A percentile compares a stretch with the other conserved stretches of the same genome.
These are phyloP conservation scores for Epirrita christyi DNA, from an alignment of 2,888 invertebrate genomes.

Conservation along the genomic window DNA sequence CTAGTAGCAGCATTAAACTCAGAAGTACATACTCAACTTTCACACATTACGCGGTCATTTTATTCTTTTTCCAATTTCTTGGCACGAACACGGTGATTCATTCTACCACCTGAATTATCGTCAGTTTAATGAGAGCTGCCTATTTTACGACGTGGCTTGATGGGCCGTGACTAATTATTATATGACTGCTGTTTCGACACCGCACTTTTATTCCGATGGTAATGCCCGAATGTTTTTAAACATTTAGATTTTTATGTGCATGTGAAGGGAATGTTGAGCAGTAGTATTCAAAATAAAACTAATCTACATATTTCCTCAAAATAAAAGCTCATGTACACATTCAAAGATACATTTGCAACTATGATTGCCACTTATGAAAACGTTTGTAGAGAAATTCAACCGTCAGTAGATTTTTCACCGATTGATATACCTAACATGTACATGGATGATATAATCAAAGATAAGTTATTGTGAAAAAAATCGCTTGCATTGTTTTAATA, in stretches of 20 bases:
- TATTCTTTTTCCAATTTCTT: constrained; percentile 57
- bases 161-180: constrained; percentile 64
- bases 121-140: constrained; percentile 52
- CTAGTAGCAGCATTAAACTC: constrained; percentile 3
- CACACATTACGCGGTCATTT: constrained; percentile 24
- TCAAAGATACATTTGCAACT: too few relatives aligned
- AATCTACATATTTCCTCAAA: background rate
- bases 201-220: constrained; percentile 26
- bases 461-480: too few relatives aligned
- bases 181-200: constrained; percentile 48
- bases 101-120: constrained; percentile 68
- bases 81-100: constrained; percentile 56
- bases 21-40: constrained; percentile 16
- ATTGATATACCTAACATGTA: too few relatives aligned
- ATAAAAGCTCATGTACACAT: too few relatives aligned
- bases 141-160: constrained; percentile 64
- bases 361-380: too few relatives aligned
- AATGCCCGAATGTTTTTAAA: constrained; percentile 36
- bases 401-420: too few relatives aligned
- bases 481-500: too few relatives aligned
- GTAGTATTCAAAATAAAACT: background rate
- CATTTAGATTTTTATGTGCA: constrained; percentile 11
- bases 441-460: too few relatives aligned
- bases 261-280: constrained; percentile 12
- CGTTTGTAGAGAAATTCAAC: too few relatives aligned